A percentile compares a stretch with the other conserved stretches of the same genome.
These are phyloP conservation scores for Coilia nasus DNA, from an alignment of 2,797 vertebrate species.

Conservation along the genomic window DNA sequence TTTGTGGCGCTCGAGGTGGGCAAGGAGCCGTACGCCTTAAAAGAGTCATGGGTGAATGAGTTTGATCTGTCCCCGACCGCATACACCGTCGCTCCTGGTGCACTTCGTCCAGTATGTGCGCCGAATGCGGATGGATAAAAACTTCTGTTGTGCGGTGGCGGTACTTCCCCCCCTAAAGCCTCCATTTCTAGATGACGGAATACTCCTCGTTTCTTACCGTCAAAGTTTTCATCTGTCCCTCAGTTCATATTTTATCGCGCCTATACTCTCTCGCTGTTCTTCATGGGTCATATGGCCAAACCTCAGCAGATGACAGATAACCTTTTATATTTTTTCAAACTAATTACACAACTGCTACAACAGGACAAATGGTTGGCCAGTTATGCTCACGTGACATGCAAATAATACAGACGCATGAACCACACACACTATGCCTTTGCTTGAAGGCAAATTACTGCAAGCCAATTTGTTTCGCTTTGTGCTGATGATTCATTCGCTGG, in stretches of 20 bases:
- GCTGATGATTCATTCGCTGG: neutral
- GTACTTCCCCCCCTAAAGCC: slow-evolving; percentile 70
- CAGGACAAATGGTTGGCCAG: slow-evolving; percentile 55
- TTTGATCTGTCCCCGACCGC: slow-evolving; percentile 61
- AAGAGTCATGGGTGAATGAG: slow-evolving; percentile 46
- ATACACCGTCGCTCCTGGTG: slow-evolving; percentile 60
- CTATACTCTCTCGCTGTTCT: neutral
- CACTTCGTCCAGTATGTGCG: slow-evolving; percentile 59
- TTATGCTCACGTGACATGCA: slow-evolving; percentile 60
- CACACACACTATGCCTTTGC: neutral
- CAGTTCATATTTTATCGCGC: slow-evolving; percentile 31
- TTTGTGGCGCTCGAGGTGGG: slow-evolving; percentile 50
- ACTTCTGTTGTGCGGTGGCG: slow-evolving; percentile 53
- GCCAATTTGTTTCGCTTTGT: neutral
- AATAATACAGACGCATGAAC: slow-evolving; percentile 40
- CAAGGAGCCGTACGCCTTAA: slow-evolving; percentile 50
- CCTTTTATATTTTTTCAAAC: slow-evolving; percentile 57
- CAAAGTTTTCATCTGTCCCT: slow-evolving; percentile 32
- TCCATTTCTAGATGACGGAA: slow-evolving; percentile 67
- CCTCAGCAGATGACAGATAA: slow-evolving; percentile 51
- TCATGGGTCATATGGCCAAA: slow-evolving; percentile 30
- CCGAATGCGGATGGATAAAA: slow-evolving; percentile 64
- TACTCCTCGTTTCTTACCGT: neutral
- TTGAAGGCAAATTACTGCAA: neutral
- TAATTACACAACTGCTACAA: slow-evolving; percentile 53